Percentiles rank a stretch among this genome's conserved stretches.
phyloP scores from a whole-genome alignment of 2,797 vertebrate genomes.

The Masticophis lateralis region DNA sequence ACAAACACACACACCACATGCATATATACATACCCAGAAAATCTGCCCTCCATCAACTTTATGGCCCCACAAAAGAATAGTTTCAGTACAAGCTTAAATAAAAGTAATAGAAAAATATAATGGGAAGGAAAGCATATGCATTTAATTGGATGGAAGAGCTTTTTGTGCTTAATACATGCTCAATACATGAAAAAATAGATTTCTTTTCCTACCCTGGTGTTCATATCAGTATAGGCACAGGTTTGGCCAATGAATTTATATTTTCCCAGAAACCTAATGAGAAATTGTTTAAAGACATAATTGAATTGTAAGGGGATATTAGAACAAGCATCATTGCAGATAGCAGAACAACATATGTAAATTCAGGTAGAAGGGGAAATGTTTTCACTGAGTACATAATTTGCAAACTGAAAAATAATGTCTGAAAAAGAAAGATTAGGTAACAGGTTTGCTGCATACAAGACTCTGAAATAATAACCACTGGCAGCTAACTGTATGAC shows the following conservation, averaged over 20 bases:
- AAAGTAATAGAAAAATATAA: not conserved
- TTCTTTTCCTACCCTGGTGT: conserved; percentile 3
- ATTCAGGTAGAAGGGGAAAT: not conserved
- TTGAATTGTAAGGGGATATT: conserved; percentile 29
- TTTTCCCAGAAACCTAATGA: conserved; percentile 21
- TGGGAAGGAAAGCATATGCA: not conserved
- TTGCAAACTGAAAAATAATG: conserved; percentile 16
- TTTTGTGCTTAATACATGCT: not conserved
- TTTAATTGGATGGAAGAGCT: not conserved
- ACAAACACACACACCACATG: not conserved
- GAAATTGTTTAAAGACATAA: conserved; percentile 36
- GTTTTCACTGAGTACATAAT: not conserved
- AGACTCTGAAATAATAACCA: not conserved
- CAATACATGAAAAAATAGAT: not conserved
- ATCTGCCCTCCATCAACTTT: not conserved
- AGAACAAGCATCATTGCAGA: conserved; percentile 2
- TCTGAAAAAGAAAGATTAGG: conserved; percentile 23
- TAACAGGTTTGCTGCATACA: not conserved
- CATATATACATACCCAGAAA: not conserved
- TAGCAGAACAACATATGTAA: not conserved
- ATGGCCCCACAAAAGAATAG: not conserved
- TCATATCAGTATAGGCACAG: conserved; percentile 14
- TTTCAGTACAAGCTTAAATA: not conserved
- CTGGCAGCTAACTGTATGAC: not conserved
- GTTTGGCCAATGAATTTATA: conserved; percentile 20